These are phyloP conservation scores for Buphagus erythrorhynchus DNA, from an alignment of 2,797 vertebrate species.

Conservation along the genomic window DNA sequence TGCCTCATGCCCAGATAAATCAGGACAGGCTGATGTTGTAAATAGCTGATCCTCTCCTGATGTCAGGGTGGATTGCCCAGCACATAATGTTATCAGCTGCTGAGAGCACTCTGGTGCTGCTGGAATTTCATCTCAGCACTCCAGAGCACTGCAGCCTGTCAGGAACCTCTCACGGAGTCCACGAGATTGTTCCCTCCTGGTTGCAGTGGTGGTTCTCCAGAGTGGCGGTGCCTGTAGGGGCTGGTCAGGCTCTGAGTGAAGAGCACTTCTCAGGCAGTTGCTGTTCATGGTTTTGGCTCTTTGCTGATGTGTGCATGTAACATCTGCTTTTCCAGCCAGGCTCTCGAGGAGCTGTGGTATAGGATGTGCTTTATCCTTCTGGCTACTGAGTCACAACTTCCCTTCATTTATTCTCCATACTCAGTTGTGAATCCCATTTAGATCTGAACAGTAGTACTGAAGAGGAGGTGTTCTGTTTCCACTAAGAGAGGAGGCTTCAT, in stretches of 20 bases:
- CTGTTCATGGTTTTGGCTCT: background rate
- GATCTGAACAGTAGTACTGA: background rate
- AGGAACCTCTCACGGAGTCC: fast-evolving
- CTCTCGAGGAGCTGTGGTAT: background rate
- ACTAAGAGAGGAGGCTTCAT: fast-evolving
- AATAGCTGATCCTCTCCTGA: background rate
- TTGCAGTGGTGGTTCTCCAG: background rate
- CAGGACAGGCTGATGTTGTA: fast-evolving
- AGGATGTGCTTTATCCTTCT: background rate
- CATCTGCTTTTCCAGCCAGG: background rate
- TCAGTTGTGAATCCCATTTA: background rate
- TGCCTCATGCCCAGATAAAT: background rate
- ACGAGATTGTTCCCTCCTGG: fast-evolving
- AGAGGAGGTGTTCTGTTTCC: background rate
- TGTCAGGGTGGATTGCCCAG: background rate
- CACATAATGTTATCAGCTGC: background rate
- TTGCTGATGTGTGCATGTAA: background rate
- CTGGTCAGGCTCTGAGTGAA: background rate
- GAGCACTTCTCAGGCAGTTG: background rate
- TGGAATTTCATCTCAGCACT: background rate
- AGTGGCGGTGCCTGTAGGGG: background rate
- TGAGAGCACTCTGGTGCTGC: background rate
- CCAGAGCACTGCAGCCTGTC: background rate
- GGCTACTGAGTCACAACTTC: background rate
- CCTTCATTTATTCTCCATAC: background rate